phyloP scores from a whole-genome alignment of 2,888 invertebrate species.

The Dryococelus australis region DNA sequence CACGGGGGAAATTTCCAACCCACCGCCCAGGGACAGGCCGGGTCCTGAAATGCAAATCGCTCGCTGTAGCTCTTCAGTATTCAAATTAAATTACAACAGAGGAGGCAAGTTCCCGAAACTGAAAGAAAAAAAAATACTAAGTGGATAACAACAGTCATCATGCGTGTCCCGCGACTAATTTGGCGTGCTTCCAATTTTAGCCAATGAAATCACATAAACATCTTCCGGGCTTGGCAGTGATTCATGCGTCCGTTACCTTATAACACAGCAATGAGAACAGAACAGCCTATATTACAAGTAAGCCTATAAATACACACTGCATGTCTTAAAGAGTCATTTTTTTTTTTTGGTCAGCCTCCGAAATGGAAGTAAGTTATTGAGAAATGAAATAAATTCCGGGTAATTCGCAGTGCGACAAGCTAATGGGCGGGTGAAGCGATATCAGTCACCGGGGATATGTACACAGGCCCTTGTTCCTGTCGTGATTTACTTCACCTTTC shows the following conservation, averaged over 20 bases:
- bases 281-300: background rate
- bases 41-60: background rate
- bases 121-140: background rate
- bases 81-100: background rate
- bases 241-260: background rate
- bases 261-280: background rate
- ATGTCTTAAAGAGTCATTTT: background rate
- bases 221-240: background rate
- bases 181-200: constrained; percentile 2
- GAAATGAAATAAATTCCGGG: background rate
- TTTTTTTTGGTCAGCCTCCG: background rate
- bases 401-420: background rate
- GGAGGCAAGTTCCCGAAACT: background rate
- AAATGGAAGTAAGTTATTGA: background rate
- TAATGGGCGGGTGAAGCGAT: background rate
- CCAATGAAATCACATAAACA: constrained; percentile 9
- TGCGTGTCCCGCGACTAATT: background rate
- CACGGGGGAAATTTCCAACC: too few species aligned
- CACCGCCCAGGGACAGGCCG: background rate
- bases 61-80: background rate
- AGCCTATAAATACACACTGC: background rate
- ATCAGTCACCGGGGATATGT: background rate
- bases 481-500: constrained; percentile 1
- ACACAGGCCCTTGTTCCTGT: background rate
- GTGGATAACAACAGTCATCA: background rate